Conservation (phyloP, 2,888 invertebrate species). For the Caenorhabditis doughertyi region DNA sequence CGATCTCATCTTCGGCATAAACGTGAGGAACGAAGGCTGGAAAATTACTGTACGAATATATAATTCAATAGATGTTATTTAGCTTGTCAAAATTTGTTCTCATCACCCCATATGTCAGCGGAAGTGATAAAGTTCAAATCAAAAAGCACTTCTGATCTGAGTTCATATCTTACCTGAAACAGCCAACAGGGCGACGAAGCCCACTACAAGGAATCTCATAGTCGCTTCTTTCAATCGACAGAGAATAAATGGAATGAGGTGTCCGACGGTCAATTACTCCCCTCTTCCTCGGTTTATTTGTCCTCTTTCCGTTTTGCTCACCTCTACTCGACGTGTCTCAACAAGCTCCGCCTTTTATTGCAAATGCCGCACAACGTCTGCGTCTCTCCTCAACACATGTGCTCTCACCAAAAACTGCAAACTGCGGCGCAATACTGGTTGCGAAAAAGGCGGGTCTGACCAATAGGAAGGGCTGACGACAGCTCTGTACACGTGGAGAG, state of each 20-base stretch:
- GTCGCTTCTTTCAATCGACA: constrained; percentile 22
- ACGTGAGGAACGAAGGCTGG: constrained; percentile 62
- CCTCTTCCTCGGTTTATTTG: constrained; percentile 10
- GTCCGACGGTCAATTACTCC: constrained; percentile 51
- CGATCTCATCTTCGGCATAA: constrained; percentile 77
- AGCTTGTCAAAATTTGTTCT: no score
- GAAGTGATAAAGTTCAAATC: no score
- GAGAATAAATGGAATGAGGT: constrained; percentile 46
- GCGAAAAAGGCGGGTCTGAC: constrained; percentile 45
- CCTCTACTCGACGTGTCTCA: constrained; percentile 57
- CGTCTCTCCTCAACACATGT: constrained; percentile 7
- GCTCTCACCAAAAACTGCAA: constrained; percentile 53
- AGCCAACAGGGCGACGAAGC: constrained; percentile 61
- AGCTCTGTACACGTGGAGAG: constrained; percentile 58
- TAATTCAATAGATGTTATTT: background rate
- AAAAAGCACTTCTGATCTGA: no score
- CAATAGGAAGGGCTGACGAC: constrained; percentile 18
- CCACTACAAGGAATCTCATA: constrained; percentile 57
- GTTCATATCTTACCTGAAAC: constrained; percentile 61
- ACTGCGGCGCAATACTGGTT: constrained; percentile 60
- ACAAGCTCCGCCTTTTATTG: constrained; percentile 48
- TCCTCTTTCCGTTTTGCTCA: constrained; percentile 27
- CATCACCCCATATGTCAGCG: no score
- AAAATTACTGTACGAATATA: background rate
- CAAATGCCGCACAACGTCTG: constrained; percentile 50